Evolutionary conservation across 2,113 vertebrate species (phyloP), one percentile per base, ranked within the genome.

Genomic region (Etheostoma spectabile): DNA sequence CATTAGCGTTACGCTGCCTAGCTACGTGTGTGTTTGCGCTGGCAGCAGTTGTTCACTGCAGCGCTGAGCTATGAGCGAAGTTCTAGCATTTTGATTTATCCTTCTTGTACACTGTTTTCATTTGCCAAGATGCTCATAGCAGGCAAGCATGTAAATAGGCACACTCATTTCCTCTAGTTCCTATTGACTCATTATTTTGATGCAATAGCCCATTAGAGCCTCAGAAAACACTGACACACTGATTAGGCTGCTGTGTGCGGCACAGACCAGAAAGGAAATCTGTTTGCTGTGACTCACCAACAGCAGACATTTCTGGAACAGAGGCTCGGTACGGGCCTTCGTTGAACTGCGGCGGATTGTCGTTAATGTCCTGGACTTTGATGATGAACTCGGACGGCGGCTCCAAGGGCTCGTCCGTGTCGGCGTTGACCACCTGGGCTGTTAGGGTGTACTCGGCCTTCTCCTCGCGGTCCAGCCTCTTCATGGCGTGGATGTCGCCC

Each of bases 301-400:
- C 96, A 68, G 97, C 84, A 59, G 98, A 99, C 98, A 99, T 99
- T 91, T 99, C 98, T 7, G 97, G 97, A 74, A 99, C 97, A 0
- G 96, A 96, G 10, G 97, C 98, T 4, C 96, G 95, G 92, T 99
- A 99, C 0, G 98, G 98, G 14, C 97, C 97, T 55, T 97, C 96
- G 0, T 96, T 94, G 92, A 99, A 99, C 90, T 99, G 97, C 0
- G 98, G 98, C 0, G 98, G 95, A 22, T 99, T 99, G 95, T 99
- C 98, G n/a, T 99, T 99, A 95, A 99, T 99, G 93, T 99, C 98
- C 93, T 99, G 98, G 66, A 99, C 98, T 94, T 99, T 99, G 82
- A 99, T 99, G 92, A 99, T 99, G 95, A 99, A 99, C 91, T 99
- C 97, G 2, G 98, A 99, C 49, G 98, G 97, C 11, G 98, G 97